Evolutionary conservation across 1,140 invertebrate species (phyloP).

Genomic region (Hycleus phaleratus): DNA sequence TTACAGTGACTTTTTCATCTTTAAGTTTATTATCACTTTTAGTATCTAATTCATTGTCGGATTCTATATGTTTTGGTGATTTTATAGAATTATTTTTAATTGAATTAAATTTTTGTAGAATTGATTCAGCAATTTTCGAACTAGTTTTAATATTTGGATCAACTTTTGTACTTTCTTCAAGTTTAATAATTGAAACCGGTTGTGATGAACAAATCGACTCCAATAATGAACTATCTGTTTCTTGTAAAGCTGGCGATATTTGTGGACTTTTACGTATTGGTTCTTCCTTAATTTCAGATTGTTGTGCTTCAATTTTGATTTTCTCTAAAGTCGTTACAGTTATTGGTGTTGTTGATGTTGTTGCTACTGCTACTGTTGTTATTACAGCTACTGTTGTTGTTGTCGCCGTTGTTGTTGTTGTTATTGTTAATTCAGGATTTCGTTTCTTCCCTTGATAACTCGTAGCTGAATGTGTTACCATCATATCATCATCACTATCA

Average conservation of each 20-base stretch:
- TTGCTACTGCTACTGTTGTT: too few species aligned
- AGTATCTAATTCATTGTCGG: slow-evolving; percentile 19
- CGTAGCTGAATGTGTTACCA: slow-evolving; percentile 28
- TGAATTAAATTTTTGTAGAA: slow-evolving; percentile 37
- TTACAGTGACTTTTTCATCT: slow-evolving; percentile 25
- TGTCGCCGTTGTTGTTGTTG: background rate
- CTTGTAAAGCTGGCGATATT: slow-evolving; percentile 39
- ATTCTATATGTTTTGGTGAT: slow-evolving; percentile 22
- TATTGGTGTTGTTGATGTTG: slow-evolving; percentile 20
- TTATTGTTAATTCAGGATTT: slow-evolving; percentile 4
- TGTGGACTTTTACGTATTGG: slow-evolving; percentile 13
- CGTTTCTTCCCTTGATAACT: slow-evolving; percentile 20
- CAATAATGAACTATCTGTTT: slow-evolving; percentile 37
- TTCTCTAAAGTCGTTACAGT: slow-evolving; percentile 28
- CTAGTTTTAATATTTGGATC: slow-evolving; percentile 35
- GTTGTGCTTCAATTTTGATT: slow-evolving; percentile 9
- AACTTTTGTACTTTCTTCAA: slow-evolving; percentile 40
- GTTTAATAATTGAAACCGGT: slow-evolving; percentile 34
- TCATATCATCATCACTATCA: slow-evolving; percentile 38
- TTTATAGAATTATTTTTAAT: slow-evolving; percentile 34
- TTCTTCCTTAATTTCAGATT: slow-evolving; percentile 9
- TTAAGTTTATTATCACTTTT: slow-evolving; percentile 20
- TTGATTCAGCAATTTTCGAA: slow-evolving; percentile 37
- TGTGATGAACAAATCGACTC: slow-evolving; percentile 32
- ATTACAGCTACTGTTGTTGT: too few species aligned